These are phyloP conservation scores for Muscicapa striata DNA, from an alignment of 2,797 vertebrate species.

Conservation along the genomic window DNA sequence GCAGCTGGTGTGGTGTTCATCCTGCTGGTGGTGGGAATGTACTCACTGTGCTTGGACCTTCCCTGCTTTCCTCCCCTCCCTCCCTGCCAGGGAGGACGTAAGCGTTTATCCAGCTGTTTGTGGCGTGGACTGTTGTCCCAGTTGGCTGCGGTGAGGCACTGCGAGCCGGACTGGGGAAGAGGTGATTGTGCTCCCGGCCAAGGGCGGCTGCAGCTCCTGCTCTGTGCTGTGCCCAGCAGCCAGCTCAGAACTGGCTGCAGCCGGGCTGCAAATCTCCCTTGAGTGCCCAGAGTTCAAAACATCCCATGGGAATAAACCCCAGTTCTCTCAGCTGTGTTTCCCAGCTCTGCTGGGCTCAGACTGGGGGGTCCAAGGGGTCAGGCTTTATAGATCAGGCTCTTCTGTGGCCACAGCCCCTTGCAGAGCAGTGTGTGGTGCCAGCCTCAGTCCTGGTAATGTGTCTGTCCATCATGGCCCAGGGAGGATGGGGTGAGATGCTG, in stretches of 20 bases:
- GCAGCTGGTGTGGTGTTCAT: accelerated
- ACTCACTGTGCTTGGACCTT: not conserved
- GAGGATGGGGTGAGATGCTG: not conserved
- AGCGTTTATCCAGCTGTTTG: conserved; percentile 17
- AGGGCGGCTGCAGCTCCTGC: not conserved
- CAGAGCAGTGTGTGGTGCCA: not conserved
- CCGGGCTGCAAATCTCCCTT: not conserved
- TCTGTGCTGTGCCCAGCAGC: not conserved
- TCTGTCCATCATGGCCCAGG: accelerated
- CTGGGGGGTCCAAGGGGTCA: accelerated
- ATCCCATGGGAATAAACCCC: not conserved
- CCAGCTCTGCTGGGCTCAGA: not conserved
- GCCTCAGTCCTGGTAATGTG: not conserved
- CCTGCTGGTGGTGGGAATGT: not conserved
- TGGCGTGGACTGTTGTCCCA: conserved; percentile 28
- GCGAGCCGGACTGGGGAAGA: not conserved
- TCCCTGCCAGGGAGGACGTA: not conserved
- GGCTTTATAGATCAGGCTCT: accelerated
- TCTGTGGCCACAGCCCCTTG: not conserved
- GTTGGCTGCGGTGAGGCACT: conserved; percentile 22
- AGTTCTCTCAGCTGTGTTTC: accelerated
- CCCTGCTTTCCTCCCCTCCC: not conserved
- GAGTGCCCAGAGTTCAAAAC: not conserved
- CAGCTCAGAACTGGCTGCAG: not conserved
- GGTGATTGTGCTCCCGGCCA: not conserved